These are phyloP conservation scores for Vanacampus margaritifer DNA, from an alignment of 2,113 vertebrate species.

Conservation along the genomic window DNA sequence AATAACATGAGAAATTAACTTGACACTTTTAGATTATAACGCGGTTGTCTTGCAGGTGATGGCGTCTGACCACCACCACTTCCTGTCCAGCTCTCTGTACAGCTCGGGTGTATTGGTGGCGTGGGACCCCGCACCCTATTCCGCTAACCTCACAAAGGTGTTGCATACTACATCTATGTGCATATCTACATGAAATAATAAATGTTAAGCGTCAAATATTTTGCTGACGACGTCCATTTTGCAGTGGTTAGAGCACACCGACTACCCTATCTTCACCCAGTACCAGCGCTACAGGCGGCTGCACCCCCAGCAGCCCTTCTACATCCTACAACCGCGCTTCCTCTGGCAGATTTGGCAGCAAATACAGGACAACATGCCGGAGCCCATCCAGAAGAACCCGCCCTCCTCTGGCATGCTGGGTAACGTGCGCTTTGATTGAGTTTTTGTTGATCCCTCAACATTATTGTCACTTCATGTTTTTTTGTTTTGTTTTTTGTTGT, in stretches of 20 bases:
- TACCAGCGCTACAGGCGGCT: conserved; percentile 71
- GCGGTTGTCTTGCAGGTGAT: conserved; percentile 62
- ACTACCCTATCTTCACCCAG: conserved; percentile 78
- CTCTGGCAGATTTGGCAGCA: conserved; percentile 77
- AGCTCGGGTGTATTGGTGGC: conserved; percentile 73
- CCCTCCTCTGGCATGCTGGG: conserved; percentile 78
- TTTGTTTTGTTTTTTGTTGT: not conserved
- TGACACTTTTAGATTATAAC: not conserved
- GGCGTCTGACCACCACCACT: conserved; percentile 73
- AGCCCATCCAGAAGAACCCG: conserved; percentile 77
- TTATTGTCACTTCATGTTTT: not conserved
- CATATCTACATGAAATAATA: not conserved
- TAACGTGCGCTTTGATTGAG: conserved; percentile 25
- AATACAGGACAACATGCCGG: conserved; percentile 76
- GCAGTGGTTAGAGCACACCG: conserved; percentile 76
- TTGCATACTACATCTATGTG: conserved; percentile 3
- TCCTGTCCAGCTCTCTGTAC: conserved; percentile 76
- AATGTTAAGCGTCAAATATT: not conserved
- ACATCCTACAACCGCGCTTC: conserved; percentile 74
- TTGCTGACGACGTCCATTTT: not conserved
- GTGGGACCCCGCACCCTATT: conserved; percentile 79
- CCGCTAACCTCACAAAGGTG: conserved; percentile 72
- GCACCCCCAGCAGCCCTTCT: conserved; percentile 75
- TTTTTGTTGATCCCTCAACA: not conserved
- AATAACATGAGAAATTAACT: no score